Conservation (phyloP, 2,113 vertebrate genomes). For the Mus musculus region GRCm39 chr9:117615501-117616000, state of each 20-base stretch:
- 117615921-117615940: background rate
- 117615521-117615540: background rate
- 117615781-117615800: background rate
- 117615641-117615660: background rate
- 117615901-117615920: background rate
- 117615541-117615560: too few species aligned
- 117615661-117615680: background rate
- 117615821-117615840: background rate
- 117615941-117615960: background rate
- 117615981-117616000: background rate
- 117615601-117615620: conserved; percentile 17
- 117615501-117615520: background rate
- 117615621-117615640: background rate
- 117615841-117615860: conserved; percentile 1
- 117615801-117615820: background rate
- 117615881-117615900: background rate
- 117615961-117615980: background rate
- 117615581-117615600: conserved; percentile 18
- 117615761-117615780: background rate
- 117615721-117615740: background rate
- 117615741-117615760: background rate
- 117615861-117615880: background rate
- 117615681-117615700: background rate
- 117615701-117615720: background rate
- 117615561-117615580: background rate